A percentile compares a stretch with the other conserved stretches of the same genome.
Evolutionary conservation across 2,888 invertebrate species (phyloP).

Genomic region (Caenorhabditis sp.): DNA sequence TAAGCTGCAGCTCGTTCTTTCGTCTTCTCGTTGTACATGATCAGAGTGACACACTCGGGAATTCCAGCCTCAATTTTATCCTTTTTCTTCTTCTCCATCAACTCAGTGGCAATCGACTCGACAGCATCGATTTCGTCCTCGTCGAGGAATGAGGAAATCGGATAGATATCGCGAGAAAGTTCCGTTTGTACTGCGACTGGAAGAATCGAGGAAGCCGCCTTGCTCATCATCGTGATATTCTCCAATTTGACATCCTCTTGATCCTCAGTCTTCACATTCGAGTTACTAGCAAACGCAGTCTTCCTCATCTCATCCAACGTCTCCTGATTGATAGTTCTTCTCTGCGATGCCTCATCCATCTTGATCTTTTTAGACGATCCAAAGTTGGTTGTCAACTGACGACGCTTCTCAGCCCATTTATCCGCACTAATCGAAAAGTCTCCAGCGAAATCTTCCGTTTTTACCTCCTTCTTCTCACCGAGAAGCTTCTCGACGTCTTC

Average conservation of each 20-base stretch:
- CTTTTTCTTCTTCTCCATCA: constrained; percentile 54
- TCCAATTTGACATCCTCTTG: constrained; percentile 62
- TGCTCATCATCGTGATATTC: constrained; percentile 67
- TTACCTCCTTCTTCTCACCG: constrained; percentile 1
- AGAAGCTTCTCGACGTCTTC: constrained; percentile 51
- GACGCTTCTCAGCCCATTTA: constrained; percentile 67
- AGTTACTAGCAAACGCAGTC: constrained; percentile 71
- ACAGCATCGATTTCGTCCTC: constrained; percentile 64
- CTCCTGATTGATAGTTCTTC: constrained; percentile 70
- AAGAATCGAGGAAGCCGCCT: constrained; percentile 66
- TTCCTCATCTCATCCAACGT: constrained; percentile 73
- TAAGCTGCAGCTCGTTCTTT: constrained; percentile 50
- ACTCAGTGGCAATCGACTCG: constrained; percentile 24
- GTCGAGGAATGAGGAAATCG: constrained; percentile 68
- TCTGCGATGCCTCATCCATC: constrained; percentile 68
- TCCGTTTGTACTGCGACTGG: constrained; percentile 65
- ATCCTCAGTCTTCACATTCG: constrained; percentile 49
- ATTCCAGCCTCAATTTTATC: constrained; percentile 58
- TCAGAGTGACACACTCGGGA: constrained; percentile 51
- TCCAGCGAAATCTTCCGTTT: constrained; percentile 19
- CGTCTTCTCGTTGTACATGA: constrained; percentile 54
- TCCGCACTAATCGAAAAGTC: constrained; percentile 50
- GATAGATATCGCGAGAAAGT: constrained; percentile 69
- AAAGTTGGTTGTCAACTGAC: constrained; percentile 66
- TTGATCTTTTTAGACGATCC: constrained; percentile 73